Percentiles rank a stretch among this genome's conserved stretches.
Conservation (phyloP, 2,888 invertebrate species). For the Pyrgus malvae region DNA sequence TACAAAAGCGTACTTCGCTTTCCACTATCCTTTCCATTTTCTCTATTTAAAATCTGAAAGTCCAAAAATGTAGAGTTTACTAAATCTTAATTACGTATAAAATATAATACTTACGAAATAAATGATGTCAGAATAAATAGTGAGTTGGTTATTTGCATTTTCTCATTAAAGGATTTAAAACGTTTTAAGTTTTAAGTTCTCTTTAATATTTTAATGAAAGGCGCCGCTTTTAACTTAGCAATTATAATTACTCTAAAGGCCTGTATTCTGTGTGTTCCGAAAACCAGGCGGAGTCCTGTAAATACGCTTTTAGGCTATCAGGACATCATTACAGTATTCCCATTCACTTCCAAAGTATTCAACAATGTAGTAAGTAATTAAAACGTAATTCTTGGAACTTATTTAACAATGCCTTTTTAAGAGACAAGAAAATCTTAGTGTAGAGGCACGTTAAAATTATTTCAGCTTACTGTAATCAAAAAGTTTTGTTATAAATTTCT, state of each 20-base stretch:
- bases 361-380: background rate
- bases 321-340: conserved; percentile 22
- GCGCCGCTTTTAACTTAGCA: conserved; percentile 26
- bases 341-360: background rate
- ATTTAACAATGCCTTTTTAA: too few relatives aligned
- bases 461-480: too few relatives aligned
- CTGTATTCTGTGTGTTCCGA: conserved; percentile 20
- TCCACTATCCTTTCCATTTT: too few relatives aligned
- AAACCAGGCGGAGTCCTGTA: conserved; percentile 20
- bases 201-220: conserved; percentile 27
- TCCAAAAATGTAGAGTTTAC: too few relatives aligned
- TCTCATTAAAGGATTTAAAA: conserved; percentile 22
- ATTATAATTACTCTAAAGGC: conserved; percentile 26
- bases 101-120: background rate
- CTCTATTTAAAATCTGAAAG: too few relatives aligned
- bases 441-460: too few relatives aligned
- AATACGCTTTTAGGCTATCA: conserved; percentile 20
- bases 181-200: conserved; percentile 21
- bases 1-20: too few relatives aligned
- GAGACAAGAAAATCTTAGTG: too few relatives aligned
- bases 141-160: conserved; percentile 19
- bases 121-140: too few relatives aligned
- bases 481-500: too few relatives aligned
- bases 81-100: too few relatives aligned
- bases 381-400: conserved; percentile 31